Evolutionary conservation across 2,797 vertebrate species (phyloP), one percentile per base, ranked within the genome.

Genomic region (Babyrousa celebensis): DNA sequence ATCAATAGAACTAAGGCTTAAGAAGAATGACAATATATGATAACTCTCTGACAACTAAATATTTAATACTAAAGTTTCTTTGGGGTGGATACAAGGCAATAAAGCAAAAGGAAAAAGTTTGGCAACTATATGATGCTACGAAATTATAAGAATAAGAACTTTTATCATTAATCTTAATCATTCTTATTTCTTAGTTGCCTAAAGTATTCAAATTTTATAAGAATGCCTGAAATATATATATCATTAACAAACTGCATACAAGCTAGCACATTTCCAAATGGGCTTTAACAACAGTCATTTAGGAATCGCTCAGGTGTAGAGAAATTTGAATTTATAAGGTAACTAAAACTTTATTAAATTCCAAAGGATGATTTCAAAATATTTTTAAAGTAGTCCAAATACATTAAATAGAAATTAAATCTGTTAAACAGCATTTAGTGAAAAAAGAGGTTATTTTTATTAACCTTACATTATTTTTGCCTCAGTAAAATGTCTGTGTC

Each of bases 401-500:
- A 77, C 6, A n/a, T 29, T 85, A 72, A 3, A 29, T 52, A 58
- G 14, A 21, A 90, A 78, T 75, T 84, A 71, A 67, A 77, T 56
- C 27, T 32, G 16, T 48, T 68, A 93, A 84, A 79, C 43, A 83
- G 23, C 4, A 72, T 20, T 86, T 60, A 20, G 12, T 62, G 7
- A 36, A 60, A 90, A 90, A 54, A 40, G 32, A 20, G 3, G 27
- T 32, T 18, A 68, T 82, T 88, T 54, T 58, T 91, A 77, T 78
- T 82, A 89, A 86, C 29, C 62, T 88, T 70, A 75, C 80, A 36
- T 65, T 79, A 79, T 79, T 93, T 93, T 78, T 93, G 15, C 58
- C 60, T 43, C 70, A 86, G 12, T 56, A 72, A 95, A 68, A 89
- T 52, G 6, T 29, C 6, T 87, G 12, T 27, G 1, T 67, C 10